Evolutionary conservation across 1,140 invertebrate species (phyloP).

Genomic region (Bombus confusus): DNA sequence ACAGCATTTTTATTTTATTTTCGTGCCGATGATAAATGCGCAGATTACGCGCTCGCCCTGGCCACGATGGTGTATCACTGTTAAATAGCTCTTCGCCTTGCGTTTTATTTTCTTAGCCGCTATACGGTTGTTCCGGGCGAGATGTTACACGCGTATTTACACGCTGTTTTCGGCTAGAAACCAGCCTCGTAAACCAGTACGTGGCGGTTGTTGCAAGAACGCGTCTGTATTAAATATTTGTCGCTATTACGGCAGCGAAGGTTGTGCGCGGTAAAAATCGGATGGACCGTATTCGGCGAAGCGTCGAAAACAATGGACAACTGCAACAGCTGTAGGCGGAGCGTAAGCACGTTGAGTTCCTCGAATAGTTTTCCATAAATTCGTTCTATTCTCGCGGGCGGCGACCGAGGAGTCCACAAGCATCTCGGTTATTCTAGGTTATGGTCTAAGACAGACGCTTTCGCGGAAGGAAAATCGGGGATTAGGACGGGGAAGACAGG

Average conservation of each 20-base stretch:
- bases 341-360: constrained; percentile 3
- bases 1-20: constrained; percentile 50
- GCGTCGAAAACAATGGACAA: constrained; percentile 16
- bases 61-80: background rate
- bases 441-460: constrained; percentile 54
- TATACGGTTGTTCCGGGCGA: background rate
- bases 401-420: constrained; percentile 19
- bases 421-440: constrained; percentile 52
- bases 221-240: background rate
- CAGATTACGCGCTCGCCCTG: constrained; percentile 6
- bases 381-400: constrained; percentile 24
- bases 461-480: constrained; percentile 65
- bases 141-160: constrained; percentile 13
- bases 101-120: constrained; percentile 13
- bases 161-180: background rate
- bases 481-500: constrained; percentile 40
- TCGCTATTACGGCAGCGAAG: no score
- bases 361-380: constrained; percentile 26
- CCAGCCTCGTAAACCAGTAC: background rate
- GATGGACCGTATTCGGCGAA: no score
- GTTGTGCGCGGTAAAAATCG: background rate
- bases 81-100: background rate
- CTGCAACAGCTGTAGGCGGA: background rate
- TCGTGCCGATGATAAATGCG: constrained; percentile 50
- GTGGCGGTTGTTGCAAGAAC: no score